Conservation (phyloP, 2,888 invertebrate species). For the Protophormia terraenovae region DNA sequence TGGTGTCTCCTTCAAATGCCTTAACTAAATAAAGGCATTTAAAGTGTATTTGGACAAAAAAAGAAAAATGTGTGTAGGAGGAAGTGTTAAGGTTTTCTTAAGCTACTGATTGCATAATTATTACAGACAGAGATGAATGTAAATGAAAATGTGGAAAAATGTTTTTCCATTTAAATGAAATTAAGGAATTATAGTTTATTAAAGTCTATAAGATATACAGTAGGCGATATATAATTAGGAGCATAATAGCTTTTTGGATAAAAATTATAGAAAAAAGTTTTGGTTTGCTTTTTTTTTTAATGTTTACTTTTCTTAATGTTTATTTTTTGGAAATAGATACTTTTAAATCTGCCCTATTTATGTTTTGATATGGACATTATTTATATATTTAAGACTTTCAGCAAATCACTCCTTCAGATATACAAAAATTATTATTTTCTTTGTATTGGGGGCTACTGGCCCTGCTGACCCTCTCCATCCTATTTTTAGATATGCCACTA, state of each 20-base stretch:
- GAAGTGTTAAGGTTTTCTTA: conserved; percentile 57
- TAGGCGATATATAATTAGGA: neutral
- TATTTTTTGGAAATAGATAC: no score
- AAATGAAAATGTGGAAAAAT: conserved; percentile 45
- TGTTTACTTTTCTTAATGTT: no score
- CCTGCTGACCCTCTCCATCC: no score
- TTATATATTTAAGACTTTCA: no score
- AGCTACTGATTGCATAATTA: conserved; percentile 65
- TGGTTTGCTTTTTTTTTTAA: neutral
- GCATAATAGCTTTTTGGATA: neutral
- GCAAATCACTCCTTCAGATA: no score
- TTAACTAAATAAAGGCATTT: conserved; percentile 51
- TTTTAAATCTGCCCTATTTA: no score
- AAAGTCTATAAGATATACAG: neutral
- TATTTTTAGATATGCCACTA: no score
- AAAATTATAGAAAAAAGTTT: no score
- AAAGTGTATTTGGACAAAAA: conserved; percentile 15
- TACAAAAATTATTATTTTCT: no score
- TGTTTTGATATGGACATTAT: no score
- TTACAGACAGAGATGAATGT: conserved; percentile 65
- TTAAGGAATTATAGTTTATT: conserved; percentile 3
- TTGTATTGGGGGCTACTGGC: no score
- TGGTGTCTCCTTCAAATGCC: conserved; percentile 19
- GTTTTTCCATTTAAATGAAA: conserved; percentile 36
- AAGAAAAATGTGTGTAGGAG: conserved; percentile 50